Base-by-base conservation (phyloP, 2,113 vertebrate genomes). In the Brachyhypopomus gauderio region DNA sequence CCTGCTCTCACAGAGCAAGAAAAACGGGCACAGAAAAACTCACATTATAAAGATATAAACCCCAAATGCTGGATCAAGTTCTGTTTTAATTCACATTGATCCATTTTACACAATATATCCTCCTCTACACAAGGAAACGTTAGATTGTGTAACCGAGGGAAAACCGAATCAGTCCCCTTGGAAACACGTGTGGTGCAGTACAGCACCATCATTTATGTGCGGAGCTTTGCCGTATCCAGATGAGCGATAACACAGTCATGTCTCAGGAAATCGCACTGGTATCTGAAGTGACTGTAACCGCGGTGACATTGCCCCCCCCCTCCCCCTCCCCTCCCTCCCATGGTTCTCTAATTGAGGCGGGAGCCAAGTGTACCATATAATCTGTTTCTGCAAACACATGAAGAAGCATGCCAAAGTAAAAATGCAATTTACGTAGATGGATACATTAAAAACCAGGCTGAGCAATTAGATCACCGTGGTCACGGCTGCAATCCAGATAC, bases 171-270 rank as follows among this genome's bases (percentile, higher is more conserved):
- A 70, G 38, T 72, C 62, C 23, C 19, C 4, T 19, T 22, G 56
- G 16, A 38, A 59, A 17, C 20, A 34, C 4, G 0, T 0, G 19
- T 16, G 11, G 63, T 3, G 27, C 38, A 30, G 22, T 62, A 14
- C 58, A 67, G 62, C 25, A 77, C 11, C 60, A 12, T 48, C 48
- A 66, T 64, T 73, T 12, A 48, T 16, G 27, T n/a, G 45, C 66
- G 74, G 14, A 62, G 69, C 71, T 69, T 30, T 5, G 72, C 34
- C 23, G 36, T 70, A 67, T 20, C 41, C 62, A n/a, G 30, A 34
- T 77, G 64, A 69, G 38, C 45, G 75, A 67, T 19, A 45, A 45
- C 69, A 72, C 41, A 55, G 30, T 62, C n/a, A n/a, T 69, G 52
- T 55, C 14, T 64, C 59, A 8, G 67, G 64, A 76, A 48, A 36